A percentile compares a stretch with the other conserved stretches of the same genome.
These are phyloP conservation scores for Actinernus sp. DNA, from an alignment of 92 coral and sea anemone genomes.

Conservation along the genomic window DNA sequence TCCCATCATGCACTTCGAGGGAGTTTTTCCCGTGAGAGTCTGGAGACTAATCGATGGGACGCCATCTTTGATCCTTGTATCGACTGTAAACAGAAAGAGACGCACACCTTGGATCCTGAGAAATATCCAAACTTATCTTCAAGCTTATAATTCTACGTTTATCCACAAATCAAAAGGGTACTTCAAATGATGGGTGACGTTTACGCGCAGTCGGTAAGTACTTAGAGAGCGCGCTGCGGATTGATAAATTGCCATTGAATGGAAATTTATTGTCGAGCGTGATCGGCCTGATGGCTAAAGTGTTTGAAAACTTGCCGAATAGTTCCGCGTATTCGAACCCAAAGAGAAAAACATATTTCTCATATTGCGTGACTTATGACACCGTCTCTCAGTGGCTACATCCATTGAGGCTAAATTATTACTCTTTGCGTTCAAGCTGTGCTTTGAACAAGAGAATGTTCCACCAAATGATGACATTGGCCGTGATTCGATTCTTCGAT, in stretches of 20 bases:
- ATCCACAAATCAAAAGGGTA: not conserved
- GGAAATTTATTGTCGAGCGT: not conserved
- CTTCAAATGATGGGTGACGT: slow-evolving; percentile 81
- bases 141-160: not conserved
- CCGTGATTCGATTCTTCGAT: not conserved
- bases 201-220: slow-evolving; percentile 87
- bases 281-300: not conserved
- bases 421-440: slow-evolving; percentile 1
- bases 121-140: slow-evolving; percentile 1
- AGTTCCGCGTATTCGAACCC: no score
- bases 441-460: not conserved
- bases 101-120: not conserved
- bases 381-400: not conserved
- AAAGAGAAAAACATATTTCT: no score
- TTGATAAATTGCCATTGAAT: not conserved
- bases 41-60: slow-evolving; percentile 24
- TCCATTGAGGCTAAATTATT: not conserved
- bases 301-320: no score
- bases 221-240: not conserved
- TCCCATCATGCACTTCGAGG: slow-evolving; percentile 21
- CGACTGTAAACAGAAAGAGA: slow-evolving; percentile 39
- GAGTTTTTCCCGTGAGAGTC: slow-evolving; percentile 1
- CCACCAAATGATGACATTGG: not conserved
- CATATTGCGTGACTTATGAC: not conserved
- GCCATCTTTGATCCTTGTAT: slow-evolving; percentile 24